Evolutionary conservation across 2,113 vertebrate genomes (phyloP), one percentile per base, ranked within the genome.

Genomic region (Dipodomys ordii): DNA sequence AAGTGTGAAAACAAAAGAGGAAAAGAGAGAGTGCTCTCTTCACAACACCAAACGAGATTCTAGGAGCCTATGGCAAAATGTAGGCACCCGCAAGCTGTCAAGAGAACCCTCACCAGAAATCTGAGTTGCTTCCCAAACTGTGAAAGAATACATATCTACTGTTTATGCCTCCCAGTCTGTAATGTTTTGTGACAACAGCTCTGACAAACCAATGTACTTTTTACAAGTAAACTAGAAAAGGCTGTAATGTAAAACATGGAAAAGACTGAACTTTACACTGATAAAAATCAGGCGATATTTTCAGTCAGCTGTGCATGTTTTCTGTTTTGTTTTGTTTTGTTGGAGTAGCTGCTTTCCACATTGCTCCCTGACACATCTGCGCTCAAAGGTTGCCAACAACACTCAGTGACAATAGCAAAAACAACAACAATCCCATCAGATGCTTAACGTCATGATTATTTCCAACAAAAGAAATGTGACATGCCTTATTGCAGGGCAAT

Each of bases 371-470:
- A 93, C 74, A 88, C 82, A 93, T 86, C 78, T 94, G 69, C 9
- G 90, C 74, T 83, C 72, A 76, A 71, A 80, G 53, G 28, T 64
- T 88, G 83, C 49, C 87, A 93, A 76, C n/a, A 78, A 85, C 60
- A 81, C 44, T 57, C 72, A 60, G 32, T 6, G 20, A 93, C 78
- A 91, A 89, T 19, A 80, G 44, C 19, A 65, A 87, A 89, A 85
- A 91, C 92, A 94, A 69, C 64, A 91, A 83, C 49, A 94, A 49
- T 57, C 16, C 73, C 89, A 53, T 91, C 64, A 82, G 87, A 92
- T 89, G 87, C 30, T 89, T 81, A 92, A 84, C 64, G 72, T 76
- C 78, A 7, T 57, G 95, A 83, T 81, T 83, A 57, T 6, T 77
- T 86, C 86, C 57, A 88, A 78, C 25, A 81, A 60, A 90, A 96